Percentiles rank a stretch among this genome's conserved stretches.
Conservation (phyloP, 2,797 vertebrate species). For the Amblyopsis hoosieri region DNA sequence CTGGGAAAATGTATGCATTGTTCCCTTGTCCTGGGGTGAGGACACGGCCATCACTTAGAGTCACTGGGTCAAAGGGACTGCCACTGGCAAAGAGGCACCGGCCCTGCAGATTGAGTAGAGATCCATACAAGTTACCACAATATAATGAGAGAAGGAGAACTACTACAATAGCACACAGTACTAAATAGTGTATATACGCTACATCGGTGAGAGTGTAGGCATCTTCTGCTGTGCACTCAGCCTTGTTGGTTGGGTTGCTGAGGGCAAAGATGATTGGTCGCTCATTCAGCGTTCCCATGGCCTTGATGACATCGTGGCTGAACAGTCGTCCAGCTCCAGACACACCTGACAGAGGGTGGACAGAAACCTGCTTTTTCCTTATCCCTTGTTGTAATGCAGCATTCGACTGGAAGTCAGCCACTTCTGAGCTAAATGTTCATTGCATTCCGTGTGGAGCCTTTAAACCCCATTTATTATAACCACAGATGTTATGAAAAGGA, state of each 20-base stretch:
- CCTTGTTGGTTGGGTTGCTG: slow-evolving; percentile 92
- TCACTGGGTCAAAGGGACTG: slow-evolving; percentile 90
- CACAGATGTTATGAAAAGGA: too few relatives aligned
- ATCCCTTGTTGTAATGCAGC: background rate
- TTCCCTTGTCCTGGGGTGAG: slow-evolving; percentile 94
- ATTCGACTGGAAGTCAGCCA: too few relatives aligned
- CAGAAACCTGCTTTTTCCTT: background rate
- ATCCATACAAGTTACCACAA: background rate
- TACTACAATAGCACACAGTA: background rate
- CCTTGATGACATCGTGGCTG: slow-evolving; percentile 84
- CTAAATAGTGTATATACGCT: slow-evolving; percentile 4
- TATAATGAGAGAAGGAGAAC: too few relatives aligned
- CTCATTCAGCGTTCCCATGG: slow-evolving; percentile 89
- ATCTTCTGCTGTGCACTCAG: slow-evolving; percentile 95
- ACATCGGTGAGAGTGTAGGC: slow-evolving; percentile 91
- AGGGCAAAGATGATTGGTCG: slow-evolving; percentile 92
- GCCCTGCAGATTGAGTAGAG: slow-evolving; percentile 73
- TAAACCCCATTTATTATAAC: too few relatives aligned
- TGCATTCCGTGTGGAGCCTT: too few relatives aligned
- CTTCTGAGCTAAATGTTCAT: too few relatives aligned
- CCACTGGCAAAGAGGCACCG: slow-evolving; percentile 95
- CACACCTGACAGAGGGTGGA: slow-evolving; percentile 80
- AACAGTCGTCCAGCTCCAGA: slow-evolving; percentile 92
- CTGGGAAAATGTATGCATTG: slow-evolving; percentile 98
- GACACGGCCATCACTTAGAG: slow-evolving; percentile 82